A percentile compares a stretch with the other conserved stretches of the same genome.
These are phyloP conservation scores for Tromatobia lineatoria DNA, from an alignment of 2,888 invertebrate species.

Conservation along the genomic window DNA sequence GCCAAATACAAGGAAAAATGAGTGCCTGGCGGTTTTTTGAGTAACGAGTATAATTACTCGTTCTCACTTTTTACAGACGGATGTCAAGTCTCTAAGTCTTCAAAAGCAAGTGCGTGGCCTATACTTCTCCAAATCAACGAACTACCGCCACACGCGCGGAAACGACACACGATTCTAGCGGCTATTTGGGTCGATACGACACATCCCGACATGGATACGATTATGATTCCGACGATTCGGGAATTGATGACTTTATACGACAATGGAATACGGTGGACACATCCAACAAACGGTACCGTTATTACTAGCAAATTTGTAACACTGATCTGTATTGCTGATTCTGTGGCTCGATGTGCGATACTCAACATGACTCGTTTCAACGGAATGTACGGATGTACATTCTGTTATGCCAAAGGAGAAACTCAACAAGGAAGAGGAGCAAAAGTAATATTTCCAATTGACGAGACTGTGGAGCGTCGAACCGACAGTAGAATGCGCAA, in stretches of 20 bases:
- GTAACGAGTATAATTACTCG: no score
- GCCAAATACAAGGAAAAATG: no score
- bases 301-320: slow-evolving; percentile 51
- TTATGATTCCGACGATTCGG: neutral
- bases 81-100: no score
- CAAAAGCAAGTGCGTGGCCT: slow-evolving; percentile 56
- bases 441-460: slow-evolving; percentile 17
- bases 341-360: slow-evolving; percentile 63
- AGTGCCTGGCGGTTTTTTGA: no score
- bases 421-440: neutral
- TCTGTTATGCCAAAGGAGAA: slow-evolving; percentile 63
- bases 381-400: slow-evolving; percentile 66
- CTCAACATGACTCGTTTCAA: slow-evolving; percentile 65
- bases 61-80: no score
- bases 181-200: slow-evolving; percentile 49
- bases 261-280: slow-evolving; percentile 29
- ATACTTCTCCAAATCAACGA: slow-evolving; percentile 56
- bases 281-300: slow-evolving; percentile 23
- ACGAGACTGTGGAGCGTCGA: neutral
- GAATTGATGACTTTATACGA: slow-evolving; percentile 19
- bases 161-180: slow-evolving; percentile 43
- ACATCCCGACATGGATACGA: slow-evolving; percentile 31
- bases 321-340: slow-evolving; percentile 61
- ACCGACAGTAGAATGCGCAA: slow-evolving; percentile 42
- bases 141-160: slow-evolving; percentile 62